These are phyloP conservation scores for Enteromius trimaculatus DNA, from an alignment of 2,797 vertebrate species.

Conservation along the genomic window DNA sequence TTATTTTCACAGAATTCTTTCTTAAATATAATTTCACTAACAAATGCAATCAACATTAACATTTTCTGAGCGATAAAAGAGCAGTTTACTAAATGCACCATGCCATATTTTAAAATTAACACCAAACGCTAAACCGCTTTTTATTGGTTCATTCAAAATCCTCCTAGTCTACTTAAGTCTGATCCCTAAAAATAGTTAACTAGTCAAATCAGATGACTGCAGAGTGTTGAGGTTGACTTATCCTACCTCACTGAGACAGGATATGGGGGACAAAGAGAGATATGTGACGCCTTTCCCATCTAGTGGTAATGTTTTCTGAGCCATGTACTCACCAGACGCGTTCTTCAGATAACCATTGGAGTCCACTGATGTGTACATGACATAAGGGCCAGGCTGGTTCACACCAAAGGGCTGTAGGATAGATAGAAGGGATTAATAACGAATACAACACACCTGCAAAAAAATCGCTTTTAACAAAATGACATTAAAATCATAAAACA, in stretches of 20 bases:
- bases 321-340: conserved; percentile 85
- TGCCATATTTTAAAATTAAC: background rate
- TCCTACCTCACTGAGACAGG: background rate
- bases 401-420: conserved; percentile 91
- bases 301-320: conserved; percentile 16
- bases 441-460: conserved; percentile 9
- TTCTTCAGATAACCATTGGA: conserved; percentile 94
- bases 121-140: too few relatives aligned
- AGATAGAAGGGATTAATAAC: conserved; percentile 36
- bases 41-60: background rate
- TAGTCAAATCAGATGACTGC: background rate
- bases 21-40: background rate
- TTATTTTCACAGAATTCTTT: background rate
- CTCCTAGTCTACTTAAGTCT: background rate
- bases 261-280: background rate
- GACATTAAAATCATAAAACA: background rate
- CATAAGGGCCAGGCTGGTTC: conserved; percentile 96
- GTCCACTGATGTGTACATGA: conserved; percentile 95
- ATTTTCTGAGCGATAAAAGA: background rate
- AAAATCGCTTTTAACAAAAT: background rate
- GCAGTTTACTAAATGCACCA: background rate
- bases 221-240: conserved; percentile 6
- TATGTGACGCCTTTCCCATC: conserved; percentile 14
- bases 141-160: background rate
- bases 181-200: background rate